A percentile compares a stretch with the other conserved stretches of the same genome.
Conservation (phyloP, 2,113 vertebrate species). For the Mesocricetus auratus region DNA sequence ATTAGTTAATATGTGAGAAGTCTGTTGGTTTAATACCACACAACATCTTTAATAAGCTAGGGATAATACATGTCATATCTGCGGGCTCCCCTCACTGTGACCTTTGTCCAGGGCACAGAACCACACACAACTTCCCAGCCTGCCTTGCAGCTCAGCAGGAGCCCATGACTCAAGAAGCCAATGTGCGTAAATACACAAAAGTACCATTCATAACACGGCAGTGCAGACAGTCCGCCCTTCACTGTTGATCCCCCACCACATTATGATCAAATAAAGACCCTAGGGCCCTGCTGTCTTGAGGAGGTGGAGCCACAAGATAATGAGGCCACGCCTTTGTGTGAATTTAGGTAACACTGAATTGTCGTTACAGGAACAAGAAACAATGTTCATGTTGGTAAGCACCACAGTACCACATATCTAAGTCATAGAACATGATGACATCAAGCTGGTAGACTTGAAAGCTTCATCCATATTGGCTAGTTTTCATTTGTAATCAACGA, state of each 20-base stretch:
- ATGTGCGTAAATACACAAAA: not conserved
- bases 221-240: too few species aligned
- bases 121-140: not conserved
- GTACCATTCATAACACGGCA: too few species aligned
- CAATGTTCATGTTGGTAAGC: not conserved
- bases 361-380: not conserved
- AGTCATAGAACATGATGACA: not conserved
- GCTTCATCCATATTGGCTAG: not conserved
- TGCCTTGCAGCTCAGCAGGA: not conserved
- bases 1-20: not conserved
- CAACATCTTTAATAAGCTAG: not conserved
- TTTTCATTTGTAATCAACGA: not conserved
- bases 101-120: not conserved
- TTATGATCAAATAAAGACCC: too few species aligned
- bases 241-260: too few species aligned
- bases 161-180: not conserved
- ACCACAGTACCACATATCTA: not conserved
- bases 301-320: not conserved
- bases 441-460: not conserved
- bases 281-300: not conserved
- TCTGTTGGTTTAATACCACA: not conserved
- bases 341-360: not conserved
- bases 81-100: not conserved
- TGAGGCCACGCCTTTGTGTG: not conserved
- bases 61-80: rapidly evolving